phyloP scores from a whole-genome alignment of 2,113 vertebrate species.

The Scalopus aquaticus region DNA sequence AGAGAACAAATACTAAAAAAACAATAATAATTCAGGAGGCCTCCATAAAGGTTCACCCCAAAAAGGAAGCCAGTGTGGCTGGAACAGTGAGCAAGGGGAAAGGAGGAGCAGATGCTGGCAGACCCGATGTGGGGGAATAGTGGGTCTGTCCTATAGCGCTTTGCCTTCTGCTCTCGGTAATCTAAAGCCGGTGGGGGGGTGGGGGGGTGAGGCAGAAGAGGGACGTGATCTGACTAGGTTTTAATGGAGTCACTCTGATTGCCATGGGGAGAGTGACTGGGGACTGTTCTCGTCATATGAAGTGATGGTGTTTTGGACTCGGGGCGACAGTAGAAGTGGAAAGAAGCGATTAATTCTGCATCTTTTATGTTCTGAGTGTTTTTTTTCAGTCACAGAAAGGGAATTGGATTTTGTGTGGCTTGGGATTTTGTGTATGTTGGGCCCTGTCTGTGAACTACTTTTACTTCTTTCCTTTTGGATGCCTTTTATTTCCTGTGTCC shows the following conservation, averaged over 20 bases:
- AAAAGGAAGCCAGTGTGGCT: background rate
- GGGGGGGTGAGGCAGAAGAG: background rate
- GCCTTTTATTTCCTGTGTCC: too few species aligned
- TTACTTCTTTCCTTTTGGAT: too few species aligned
- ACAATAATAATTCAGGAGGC: background rate
- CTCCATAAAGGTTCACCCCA: background rate
- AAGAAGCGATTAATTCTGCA: background rate
- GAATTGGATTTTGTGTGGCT: background rate
- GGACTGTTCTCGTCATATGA: background rate
- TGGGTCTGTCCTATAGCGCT: background rate
- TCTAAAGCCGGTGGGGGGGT: background rate
- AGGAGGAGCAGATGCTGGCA: too few species aligned
- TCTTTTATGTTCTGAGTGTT: background rate
- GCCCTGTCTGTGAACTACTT: too few species aligned
- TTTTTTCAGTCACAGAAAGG: background rate
- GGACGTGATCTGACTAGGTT: background rate
- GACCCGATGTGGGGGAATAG: accelerated
- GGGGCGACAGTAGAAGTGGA: background rate
- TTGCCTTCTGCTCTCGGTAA: background rate
- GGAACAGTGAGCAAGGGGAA: background rate
- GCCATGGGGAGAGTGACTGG: background rate
- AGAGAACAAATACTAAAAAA: too few species aligned
- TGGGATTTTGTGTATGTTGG: background rate
- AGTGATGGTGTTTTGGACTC: background rate
- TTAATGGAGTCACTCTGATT: background rate